Percentiles rank a stretch among this genome's conserved stretches.
These are phyloP conservation scores for Heterodera filipjevi DNA, from an alignment of 2,888 invertebrate species.

Conservation along the genomic window DNA sequence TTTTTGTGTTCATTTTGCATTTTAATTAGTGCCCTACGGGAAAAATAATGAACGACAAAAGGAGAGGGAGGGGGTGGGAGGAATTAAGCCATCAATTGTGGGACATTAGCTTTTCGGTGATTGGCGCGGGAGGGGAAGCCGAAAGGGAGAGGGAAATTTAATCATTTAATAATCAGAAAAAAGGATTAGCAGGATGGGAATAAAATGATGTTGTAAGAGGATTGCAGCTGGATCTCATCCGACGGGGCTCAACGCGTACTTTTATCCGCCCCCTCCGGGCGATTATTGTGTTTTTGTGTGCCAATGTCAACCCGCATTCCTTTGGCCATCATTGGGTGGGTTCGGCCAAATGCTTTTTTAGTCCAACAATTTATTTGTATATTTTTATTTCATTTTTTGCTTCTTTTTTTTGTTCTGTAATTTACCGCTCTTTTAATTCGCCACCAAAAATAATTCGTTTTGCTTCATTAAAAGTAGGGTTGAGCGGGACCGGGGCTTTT, in stretches of 20 bases:
- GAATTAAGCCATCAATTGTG: not conserved
- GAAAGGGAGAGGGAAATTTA: not conserved
- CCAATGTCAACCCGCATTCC: not conserved
- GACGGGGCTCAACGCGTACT: not conserved
- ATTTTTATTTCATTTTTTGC: not conserved
- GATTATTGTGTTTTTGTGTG: slow-evolving; percentile 6
- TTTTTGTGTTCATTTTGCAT: not conserved
- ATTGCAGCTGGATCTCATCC: not conserved
- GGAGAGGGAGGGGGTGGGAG: not conserved
- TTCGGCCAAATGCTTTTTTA: not conserved
- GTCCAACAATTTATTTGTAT: not conserved
- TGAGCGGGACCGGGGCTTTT: too few relatives aligned
- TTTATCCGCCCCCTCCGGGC: not conserved
- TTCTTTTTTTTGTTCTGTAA: not conserved
- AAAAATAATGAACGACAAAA: not conserved
- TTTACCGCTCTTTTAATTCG: not conserved
- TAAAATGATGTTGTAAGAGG: not conserved
- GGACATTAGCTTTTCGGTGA: not conserved
- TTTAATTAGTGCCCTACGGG: not conserved
- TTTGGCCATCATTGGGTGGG: not conserved
- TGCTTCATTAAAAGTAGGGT: too few relatives aligned
- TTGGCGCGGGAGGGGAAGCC: not conserved
- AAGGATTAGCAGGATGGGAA: not conserved
- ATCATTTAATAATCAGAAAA: slow-evolving; percentile 5
- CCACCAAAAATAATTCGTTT: not conserved